Base-by-base conservation (phyloP, 2,113 vertebrate genomes). In the Anolis carolinensis region DNA sequence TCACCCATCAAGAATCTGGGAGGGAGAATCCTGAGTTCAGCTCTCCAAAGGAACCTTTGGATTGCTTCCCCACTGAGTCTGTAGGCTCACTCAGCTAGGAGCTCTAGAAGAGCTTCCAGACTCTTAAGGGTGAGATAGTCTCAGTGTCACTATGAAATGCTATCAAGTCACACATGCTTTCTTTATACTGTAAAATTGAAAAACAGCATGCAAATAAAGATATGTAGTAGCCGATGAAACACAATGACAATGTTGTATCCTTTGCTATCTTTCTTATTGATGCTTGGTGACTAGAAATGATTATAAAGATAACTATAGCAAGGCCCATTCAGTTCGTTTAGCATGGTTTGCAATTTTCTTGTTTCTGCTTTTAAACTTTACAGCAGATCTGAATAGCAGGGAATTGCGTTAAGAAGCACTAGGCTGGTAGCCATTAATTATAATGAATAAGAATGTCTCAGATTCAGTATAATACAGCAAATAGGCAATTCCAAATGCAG, bases 261-360 rank as follows among this genome's bases (percentile, higher is more conserved):
- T 65, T 84, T 71, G 0, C 81, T 87, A 81, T 77, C 32, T 81
- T 89, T 71, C 30, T 52, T 88, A 34, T 52, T 92, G 82, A 23
- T 6, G 30, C 1, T 83, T 50, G 48, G 68, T 52, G 27, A 50
- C 8, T 70, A 81, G 30, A 81, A 81, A 10, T 68, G 44, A 81
- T 14, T 2, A n/a, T 32, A 7, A 75, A 67, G 39, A 55, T 16
- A 11, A 39, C 75, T 68, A 52, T 5, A 52, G 21, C 5, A n/a
- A 27, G 72, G 25, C 36, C n/a, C 62, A 85, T 90, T 59, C 1
- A 1, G 0, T 62, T 72, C 65, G 79, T 36, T 76, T 83, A 2
- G 39, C 5, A 2, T 44, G 25, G 81, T 90, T 50, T 50, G n/a
- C 79, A 27, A 1, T 89, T 34, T 80, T 88, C 72, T 44, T 59